These are phyloP conservation scores for Sclerurus mexicanus DNA, from an alignment of 2,113 vertebrate species.

Conservation along the genomic window DNA sequence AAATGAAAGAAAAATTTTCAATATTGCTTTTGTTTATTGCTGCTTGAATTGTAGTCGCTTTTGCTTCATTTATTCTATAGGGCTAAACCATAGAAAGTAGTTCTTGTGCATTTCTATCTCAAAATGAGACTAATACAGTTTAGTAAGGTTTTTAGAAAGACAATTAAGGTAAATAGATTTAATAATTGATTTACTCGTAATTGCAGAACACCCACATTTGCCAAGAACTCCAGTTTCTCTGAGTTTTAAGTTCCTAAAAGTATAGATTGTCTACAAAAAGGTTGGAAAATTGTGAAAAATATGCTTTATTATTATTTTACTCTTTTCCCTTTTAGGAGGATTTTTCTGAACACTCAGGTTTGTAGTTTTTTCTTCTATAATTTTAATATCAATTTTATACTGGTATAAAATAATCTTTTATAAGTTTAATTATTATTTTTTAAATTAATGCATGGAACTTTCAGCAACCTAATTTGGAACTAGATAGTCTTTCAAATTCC, in stretches of 20 bases:
- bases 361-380: background rate
- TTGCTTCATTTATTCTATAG: conserved; percentile 15
- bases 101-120: background rate
- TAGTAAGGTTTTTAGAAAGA: conserved; percentile 51
- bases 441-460: background rate
- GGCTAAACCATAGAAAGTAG: background rate
- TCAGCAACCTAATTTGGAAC: background rate
- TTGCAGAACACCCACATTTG: background rate
- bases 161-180: conserved; percentile 41
- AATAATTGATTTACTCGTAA: background rate
- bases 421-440: background rate
- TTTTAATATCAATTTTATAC: background rate
- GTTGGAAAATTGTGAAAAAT: background rate
- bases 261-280: background rate
- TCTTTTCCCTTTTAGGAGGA: background rate
- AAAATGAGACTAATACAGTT: conserved; percentile 48
- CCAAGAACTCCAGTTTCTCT: background rate
- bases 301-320: background rate
- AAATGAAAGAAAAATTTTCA: background rate
- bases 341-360: background rate
- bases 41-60: background rate
- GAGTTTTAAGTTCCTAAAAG: background rate
- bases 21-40: background rate
- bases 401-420: background rate
- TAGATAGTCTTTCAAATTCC: background rate